Conservation (phyloP, 2,113 vertebrate genomes). For the Ptychochromis oligacanthus region DNA sequence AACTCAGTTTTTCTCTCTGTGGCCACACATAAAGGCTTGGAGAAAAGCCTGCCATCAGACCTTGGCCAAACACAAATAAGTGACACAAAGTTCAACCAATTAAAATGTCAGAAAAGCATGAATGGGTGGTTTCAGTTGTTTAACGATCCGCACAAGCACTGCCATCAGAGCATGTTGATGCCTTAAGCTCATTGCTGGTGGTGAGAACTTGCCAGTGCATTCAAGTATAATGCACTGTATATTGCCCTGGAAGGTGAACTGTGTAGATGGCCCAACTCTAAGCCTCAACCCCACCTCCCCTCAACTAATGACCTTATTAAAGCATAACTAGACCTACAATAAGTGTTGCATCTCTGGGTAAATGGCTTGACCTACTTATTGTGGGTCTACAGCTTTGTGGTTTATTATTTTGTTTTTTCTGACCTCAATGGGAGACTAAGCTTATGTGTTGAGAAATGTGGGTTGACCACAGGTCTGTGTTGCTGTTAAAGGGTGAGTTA, state of each 20-base stretch:
- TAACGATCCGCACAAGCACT: too few species aligned
- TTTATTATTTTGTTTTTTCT: neutral
- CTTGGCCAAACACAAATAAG: too few species aligned
- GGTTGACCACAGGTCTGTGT: neutral
- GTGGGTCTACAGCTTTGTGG: neutral
- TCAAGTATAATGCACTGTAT: neutral
- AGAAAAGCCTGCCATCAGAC: too few species aligned
- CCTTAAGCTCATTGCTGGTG: neutral
- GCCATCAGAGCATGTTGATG: neutral
- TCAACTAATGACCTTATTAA: neutral
- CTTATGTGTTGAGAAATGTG: neutral
- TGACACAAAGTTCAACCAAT: too few species aligned
- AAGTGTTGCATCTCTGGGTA: neutral
- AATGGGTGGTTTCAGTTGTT: too few species aligned
- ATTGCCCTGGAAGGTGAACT: neutral
- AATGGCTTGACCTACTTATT: neutral
- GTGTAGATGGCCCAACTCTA: neutral
- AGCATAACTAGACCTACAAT: neutral
- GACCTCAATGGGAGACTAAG: neutral
- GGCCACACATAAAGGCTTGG: too few species aligned
- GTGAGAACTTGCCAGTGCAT: neutral
- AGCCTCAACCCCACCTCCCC: neutral
- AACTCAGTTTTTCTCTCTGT: too few species aligned
- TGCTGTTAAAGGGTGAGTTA: neutral
- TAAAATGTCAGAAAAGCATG: too few species aligned